Evolutionary conservation across 2,113 vertebrate species (phyloP).

Genomic region (Casuarius casuarius): DNA sequence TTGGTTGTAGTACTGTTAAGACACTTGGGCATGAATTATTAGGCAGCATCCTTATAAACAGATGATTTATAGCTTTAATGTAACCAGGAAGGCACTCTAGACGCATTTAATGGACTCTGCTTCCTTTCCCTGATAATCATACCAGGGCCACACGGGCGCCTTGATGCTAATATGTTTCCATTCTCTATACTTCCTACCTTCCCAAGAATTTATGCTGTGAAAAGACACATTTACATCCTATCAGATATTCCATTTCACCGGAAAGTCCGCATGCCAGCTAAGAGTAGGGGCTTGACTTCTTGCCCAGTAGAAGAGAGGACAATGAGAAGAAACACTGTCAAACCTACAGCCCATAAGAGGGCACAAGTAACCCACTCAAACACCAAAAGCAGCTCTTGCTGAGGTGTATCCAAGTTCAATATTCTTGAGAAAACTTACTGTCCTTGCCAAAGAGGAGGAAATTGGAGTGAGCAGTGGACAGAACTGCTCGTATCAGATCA

Average conservation of each 20-base stretch:
- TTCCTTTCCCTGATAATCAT: neutral
- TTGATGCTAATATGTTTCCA: neutral
- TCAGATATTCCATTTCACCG: neutral
- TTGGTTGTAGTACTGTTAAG: neutral
- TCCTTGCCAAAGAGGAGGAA: neutral
- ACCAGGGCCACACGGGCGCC: neutral
- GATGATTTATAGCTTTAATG: neutral
- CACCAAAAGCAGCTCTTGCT: neutral
- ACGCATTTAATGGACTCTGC: neutral
- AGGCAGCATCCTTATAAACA: neutral
- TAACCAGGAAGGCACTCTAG: neutral
- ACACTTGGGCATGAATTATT: neutral
- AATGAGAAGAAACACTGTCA: neutral
- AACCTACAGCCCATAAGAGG: neutral
- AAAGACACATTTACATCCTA: neutral
- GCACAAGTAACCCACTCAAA: neutral
- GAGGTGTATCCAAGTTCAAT: neutral
- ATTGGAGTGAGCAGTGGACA: neutral
- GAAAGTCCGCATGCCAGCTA: neutral
- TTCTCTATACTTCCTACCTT: neutral
- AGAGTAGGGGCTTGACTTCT: neutral
- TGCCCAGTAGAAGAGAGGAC: neutral
- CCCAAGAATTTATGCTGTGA: neutral
- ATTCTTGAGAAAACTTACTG: neutral
- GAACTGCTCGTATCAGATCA: neutral